Percentiles rank a stretch among this genome's conserved stretches.
These are phyloP conservation scores for Crax fasciolata DNA, from an alignment of 2,797 vertebrate species.

Conservation along the genomic window DNA sequence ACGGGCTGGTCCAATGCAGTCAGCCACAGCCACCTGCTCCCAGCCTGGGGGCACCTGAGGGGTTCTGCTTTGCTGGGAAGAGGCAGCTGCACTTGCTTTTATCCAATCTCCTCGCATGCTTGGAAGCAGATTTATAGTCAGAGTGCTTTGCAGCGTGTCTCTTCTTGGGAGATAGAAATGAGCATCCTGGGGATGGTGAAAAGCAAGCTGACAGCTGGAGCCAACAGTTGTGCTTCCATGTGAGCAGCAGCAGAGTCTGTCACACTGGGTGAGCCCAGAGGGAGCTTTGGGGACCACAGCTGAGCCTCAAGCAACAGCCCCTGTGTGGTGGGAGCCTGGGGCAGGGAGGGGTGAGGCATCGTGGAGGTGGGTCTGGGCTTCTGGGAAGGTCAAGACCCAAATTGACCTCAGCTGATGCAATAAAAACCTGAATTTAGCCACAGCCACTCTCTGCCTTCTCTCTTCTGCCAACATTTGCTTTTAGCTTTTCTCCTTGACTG, in stretches of 20 bases:
- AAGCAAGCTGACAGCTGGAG: not conserved
- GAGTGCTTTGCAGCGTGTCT: not conserved
- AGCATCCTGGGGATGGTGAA: accelerated
- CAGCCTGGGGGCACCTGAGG: not conserved
- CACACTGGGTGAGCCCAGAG: not conserved
- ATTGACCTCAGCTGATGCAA: not conserved
- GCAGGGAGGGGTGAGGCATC: not conserved
- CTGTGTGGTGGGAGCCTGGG: not conserved
- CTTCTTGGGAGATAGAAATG: not conserved
- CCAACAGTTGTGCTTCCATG: not conserved
- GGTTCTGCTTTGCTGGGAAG: not conserved
- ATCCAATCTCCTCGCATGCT: not conserved
- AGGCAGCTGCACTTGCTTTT: not conserved
- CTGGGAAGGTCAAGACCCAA: not conserved
- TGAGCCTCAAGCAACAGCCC: not conserved
- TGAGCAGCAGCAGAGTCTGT: not conserved
- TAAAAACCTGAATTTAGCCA: not conserved
- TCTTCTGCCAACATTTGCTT: not conserved
- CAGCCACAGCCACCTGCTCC: not conserved
- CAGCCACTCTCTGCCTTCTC: not conserved
- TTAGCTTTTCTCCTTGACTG: not conserved
- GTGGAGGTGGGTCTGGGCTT: not conserved
- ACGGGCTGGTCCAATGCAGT: not conserved
- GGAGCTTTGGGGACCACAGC: not conserved
- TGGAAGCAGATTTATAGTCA: not conserved